Base-by-base conservation (phyloP, 1,140 invertebrate species). In the Reticulitermes speratus region DNA sequence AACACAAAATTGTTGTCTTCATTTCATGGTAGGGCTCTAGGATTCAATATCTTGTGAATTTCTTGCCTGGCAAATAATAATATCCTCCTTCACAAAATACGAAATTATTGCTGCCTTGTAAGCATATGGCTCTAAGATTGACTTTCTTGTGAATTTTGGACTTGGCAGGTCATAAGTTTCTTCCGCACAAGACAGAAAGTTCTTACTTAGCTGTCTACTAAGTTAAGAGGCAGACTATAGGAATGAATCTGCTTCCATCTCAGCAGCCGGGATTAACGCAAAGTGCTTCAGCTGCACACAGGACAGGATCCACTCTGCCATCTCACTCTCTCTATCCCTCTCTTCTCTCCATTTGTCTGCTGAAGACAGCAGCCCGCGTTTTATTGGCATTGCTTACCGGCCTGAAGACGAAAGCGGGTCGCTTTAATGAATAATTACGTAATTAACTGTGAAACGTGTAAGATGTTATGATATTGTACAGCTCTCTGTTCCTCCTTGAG, bases 371-470 rank as follows among this genome's bases (percentile, higher is more conserved):
- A 65, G 59, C 8, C 25, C 25, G 1, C 8, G 59, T 65, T 65
- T 65, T 65, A 65, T 65, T 65, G 59, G 59, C 59, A 65, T 65
- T 65, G 59, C 59, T 65, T 65, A 65, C 59, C 59, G 59, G 59
- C 25, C 48, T 65, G 59, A 65, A 65, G 59, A 65, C 25, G 59
- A n/a, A 65, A 19, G 25, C 19, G 59, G 12, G 5, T 48, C 5
- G 59, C 16, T 65, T 23, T 65, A 65, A 65, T 65, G 59, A 65
- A 65, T 65, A 65, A 65, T 65, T 65, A 65, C 19, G 59, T 65
- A 65, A 65, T 65, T 65, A 65, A 65, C 19, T 65, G 59, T 23
- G 59, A 65, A 65, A 65, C 59, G 21, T 23, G 59, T 65, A 65
- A 19, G 59, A 65, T 65, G 59, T 65, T 65, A 65, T 65, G 59